A percentile compares a stretch with the other conserved stretches of the same genome.
Conservation (phyloP, 2,113 vertebrate genomes). For the Corythoichthys haematopterus region DNA sequence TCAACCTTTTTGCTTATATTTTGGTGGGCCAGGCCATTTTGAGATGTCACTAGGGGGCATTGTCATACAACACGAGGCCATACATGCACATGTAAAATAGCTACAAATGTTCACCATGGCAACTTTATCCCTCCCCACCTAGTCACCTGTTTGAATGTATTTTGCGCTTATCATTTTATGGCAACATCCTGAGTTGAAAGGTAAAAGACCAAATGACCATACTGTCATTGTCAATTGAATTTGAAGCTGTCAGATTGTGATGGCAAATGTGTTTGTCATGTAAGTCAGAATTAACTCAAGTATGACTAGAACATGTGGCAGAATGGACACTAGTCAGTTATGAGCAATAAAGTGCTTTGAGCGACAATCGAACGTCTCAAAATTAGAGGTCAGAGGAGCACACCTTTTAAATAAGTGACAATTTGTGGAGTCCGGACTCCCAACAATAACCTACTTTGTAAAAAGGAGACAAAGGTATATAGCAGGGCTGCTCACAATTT, state of each 20-base stretch:
- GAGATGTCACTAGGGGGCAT: constrained; percentile 68
- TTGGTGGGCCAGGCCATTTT: constrained; percentile 21
- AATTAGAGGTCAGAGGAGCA: constrained; percentile 41
- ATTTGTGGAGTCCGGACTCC: constrained; percentile 21
- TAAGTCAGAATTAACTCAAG: not conserved
- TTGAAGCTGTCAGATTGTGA: not conserved
- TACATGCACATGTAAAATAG: constrained; percentile 1
- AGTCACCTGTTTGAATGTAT: not conserved
- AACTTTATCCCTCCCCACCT: constrained; percentile 28
- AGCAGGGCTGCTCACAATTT: too few relatives aligned
- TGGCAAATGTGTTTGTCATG: not conserved
- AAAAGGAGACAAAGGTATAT: too few relatives aligned
- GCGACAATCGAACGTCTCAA: constrained; percentile 33
- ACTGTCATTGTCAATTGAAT: constrained; percentile 2
- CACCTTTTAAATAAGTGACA: constrained; percentile 29
- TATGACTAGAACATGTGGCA: not conserved
- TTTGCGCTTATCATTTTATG: not conserved
- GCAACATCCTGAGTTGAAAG: not conserved
- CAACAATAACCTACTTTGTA: not conserved
- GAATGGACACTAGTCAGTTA: constrained; percentile 23
- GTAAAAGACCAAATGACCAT: not conserved
- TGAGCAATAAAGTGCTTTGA: constrained; percentile 14
- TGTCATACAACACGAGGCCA: constrained; percentile 54
- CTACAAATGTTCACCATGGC: constrained; percentile 38
- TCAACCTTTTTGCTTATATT: constrained; percentile 3